phyloP scores from a whole-genome alignment of 1,140 invertebrate species.

The Zeugodacus cucurbitae region DNA sequence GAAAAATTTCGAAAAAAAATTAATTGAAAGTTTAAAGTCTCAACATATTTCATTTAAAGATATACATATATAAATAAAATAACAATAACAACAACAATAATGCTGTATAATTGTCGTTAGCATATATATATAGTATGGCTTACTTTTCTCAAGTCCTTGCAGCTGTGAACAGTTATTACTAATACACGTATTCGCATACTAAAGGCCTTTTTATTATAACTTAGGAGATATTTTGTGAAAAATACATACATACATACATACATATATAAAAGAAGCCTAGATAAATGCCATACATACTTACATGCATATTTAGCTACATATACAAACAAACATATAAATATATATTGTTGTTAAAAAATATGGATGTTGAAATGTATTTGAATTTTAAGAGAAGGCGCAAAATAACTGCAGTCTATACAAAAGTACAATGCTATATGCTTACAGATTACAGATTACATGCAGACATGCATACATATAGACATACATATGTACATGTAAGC shows the following conservation, averaged over 20 bases:
- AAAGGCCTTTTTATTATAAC: conserved; percentile 15
- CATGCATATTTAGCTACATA: too few relatives aligned
- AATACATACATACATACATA: background rate
- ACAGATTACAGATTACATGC: background rate
- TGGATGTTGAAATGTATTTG: background rate
- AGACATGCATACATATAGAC: conserved; percentile 12
- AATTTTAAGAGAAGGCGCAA: background rate
- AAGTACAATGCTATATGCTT: conserved; percentile 1
- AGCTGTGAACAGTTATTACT: background rate
- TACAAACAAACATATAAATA: too few relatives aligned
- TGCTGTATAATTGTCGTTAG: background rate
- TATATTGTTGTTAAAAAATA: conserved; percentile 2
- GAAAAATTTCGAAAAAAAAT: background rate
- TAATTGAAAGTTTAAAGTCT: background rate
- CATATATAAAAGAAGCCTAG: background rate
- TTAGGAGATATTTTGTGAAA: background rate
- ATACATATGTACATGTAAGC: too few relatives aligned
- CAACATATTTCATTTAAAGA: background rate
- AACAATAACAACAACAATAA: background rate
- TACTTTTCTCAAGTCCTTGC: background rate
- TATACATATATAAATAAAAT: background rate
- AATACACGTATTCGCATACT: background rate
- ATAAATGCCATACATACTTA: background rate
- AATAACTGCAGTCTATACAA: background rate
- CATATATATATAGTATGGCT: conserved; percentile 2